Base-by-base conservation (phyloP, 1,140 invertebrate genomes). In the Rhizoglyphus robini region DNA sequence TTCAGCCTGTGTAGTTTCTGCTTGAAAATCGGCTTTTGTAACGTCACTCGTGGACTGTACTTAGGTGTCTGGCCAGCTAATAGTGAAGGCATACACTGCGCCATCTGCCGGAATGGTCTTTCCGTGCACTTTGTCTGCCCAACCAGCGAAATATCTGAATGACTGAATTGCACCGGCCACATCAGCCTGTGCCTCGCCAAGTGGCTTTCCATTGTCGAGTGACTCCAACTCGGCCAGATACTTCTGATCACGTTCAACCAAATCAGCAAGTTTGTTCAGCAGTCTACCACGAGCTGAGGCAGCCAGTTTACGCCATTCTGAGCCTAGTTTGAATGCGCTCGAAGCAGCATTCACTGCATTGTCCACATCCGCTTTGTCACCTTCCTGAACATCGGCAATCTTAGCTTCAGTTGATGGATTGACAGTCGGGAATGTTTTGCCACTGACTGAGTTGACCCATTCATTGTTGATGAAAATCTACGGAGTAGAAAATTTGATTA, bases 381-480 rank as follows among this genome's bases (percentile, higher is more conserved):
- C 88, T 73, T 88, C 84, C 72, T 92, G 87, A 18, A 98, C 82
- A 62, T 93, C 83, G 18, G 85, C 81, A 68, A 97, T 95, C 0
- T 83, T 79, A 75, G 95, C 78, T 29, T 86, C 92, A 4, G 84
- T 96, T 3, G 86, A 72, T 0, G 95, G 95, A 75, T 98, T 95
- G 23, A 92, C 75, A 0, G 90, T 90, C 20, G 82, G 78, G 75
- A 98, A 99, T 1, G 85, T 94, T 76, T 90, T 88, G 0, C 89
- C 88, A 54, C 84, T 86, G 51, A 81, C 81, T 0, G 94, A 88
- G 73, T 93, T 87, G 65, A 86, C 83, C 87, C 89, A 98, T 78
- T 97, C 90, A 79, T 98, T 98, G 78, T 98, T 92, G 66, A 98
- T 95, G 73, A 98, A 98, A 54, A 97, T 80, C 93, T 29, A 11